Evolutionary conservation across 2,888 invertebrate genomes (phyloP).

Genomic region (Stomorhina lunata): DNA sequence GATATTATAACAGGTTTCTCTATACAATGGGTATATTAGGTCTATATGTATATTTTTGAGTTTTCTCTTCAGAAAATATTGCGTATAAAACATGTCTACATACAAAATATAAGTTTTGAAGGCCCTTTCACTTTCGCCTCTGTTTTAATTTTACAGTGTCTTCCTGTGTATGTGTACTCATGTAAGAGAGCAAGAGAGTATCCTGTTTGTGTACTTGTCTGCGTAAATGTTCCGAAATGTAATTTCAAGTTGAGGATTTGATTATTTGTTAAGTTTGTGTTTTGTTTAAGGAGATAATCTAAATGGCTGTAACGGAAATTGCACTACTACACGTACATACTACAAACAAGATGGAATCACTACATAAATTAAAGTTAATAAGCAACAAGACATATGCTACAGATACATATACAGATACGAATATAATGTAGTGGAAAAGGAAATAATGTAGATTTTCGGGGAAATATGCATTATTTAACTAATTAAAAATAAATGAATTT

Average conservation of each 20-base stretch:
- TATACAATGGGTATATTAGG: too few relatives aligned
- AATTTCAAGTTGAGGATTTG: slow-evolving; percentile 47
- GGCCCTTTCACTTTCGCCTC: too few relatives aligned
- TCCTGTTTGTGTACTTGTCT: background rate
- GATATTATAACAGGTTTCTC: too few relatives aligned
- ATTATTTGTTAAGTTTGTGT: slow-evolving; percentile 51
- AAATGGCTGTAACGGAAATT: slow-evolving; percentile 44
- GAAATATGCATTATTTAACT: too few relatives aligned
- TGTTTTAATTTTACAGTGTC: background rate
- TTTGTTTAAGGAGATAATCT: slow-evolving; percentile 48
- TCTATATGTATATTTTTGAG: too few relatives aligned
- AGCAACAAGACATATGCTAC: slow-evolving; percentile 11
- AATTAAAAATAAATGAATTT: too few relatives aligned
- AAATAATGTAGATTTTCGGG: background rate
- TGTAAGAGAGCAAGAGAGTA: background rate
- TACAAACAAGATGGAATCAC: background rate
- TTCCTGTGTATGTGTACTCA: too few relatives aligned
- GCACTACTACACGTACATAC: background rate
- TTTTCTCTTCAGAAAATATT: too few relatives aligned
- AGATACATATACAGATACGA: too few relatives aligned
- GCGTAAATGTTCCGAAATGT: slow-evolving; percentile 14
- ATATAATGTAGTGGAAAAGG: background rate
- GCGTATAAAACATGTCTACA: too few relatives aligned
- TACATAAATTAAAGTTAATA: slow-evolving; percentile 27
- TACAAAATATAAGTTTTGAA: too few relatives aligned